Percentiles rank a stretch among this genome's conserved stretches.
These are phyloP conservation scores for Cyrtodaria siliqua DNA, from an alignment of 2,888 invertebrate species.

Conservation along the genomic window DNA sequence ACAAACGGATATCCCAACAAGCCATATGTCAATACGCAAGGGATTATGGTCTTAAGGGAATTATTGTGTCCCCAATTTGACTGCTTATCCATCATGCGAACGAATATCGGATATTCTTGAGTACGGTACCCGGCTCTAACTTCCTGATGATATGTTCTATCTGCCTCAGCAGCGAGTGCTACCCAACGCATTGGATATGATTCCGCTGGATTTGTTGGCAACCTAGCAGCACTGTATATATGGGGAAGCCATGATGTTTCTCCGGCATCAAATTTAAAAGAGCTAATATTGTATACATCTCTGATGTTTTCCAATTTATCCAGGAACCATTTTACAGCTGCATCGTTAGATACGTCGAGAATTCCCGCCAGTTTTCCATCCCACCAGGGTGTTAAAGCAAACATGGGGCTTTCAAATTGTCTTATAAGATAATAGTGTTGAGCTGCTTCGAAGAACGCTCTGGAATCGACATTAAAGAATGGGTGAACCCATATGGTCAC, in stretches of 20 bases:
- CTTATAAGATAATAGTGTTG: conserved; percentile 87
- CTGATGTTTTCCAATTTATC: conserved; percentile 89
- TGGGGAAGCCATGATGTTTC: conserved; percentile 79
- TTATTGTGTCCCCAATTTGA: conserved; percentile 94
- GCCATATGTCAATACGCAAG: conserved; percentile 89
- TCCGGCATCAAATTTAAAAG: conserved; percentile 95
- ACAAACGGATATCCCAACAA: conserved; percentile 92
- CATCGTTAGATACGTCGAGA: conserved; percentile 95
- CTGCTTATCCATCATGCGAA: conserved; percentile 92
- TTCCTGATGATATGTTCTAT: conserved; percentile 89
- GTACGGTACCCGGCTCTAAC: conserved; percentile 94
- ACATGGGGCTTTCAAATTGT: conserved; percentile 65
- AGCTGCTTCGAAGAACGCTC: conserved; percentile 93
- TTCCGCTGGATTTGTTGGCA: conserved; percentile 71
- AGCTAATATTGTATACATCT: conserved; percentile 91
- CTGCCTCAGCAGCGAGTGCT: conserved; percentile 71
- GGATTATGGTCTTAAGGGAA: conserved; percentile 92
- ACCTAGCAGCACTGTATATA: conserved; percentile 61
- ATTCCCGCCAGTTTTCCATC: conserved; percentile 91
- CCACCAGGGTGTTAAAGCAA: conserved; percentile 90
- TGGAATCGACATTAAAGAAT: conserved; percentile 90
- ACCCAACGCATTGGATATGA: conserved; percentile 77
- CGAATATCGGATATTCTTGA: conserved; percentile 94
- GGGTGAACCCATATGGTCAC: conserved; percentile 91
- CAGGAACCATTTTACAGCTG: conserved; percentile 91